Evolutionary conservation across 2,113 vertebrate species (phyloP), one percentile per base, ranked within the genome.

Genomic region (Archocentrus centrarchus): DNA sequence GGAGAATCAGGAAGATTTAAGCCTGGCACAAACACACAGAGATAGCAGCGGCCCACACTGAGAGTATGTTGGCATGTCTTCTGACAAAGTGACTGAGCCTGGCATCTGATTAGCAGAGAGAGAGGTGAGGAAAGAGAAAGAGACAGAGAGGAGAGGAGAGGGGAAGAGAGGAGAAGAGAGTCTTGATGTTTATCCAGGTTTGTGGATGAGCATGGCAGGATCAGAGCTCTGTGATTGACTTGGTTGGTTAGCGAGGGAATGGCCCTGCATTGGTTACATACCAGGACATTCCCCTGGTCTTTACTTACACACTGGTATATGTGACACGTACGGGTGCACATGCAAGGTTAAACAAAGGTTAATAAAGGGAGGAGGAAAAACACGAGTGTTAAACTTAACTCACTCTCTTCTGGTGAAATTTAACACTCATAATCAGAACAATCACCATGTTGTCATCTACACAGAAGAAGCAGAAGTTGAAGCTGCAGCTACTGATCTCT

Each of bases 1-100:
- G 90, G 91, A 92, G 80, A 61, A 81, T 58, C 85, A 82, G 68
- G 80, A 91, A 90, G 88, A 90, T 82, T 91, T 88, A 88, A 80
- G 88, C 88, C 41, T 89, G 90, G 88, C 91, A 89, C 59, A 62
- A 37, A 81, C 86, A 93, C 82, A 91, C 86, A 90, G 79, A 86
- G 85, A 91, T 35, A 90, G 86, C 90, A 61, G 75, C 0, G 83
- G 84, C 90, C 89, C 87, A 86, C 91, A 87, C 84, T 89, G 90
- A 92, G 88, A 87, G 77, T 70, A 78, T 88, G 89, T 53, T 94
- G 93, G 93, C 92, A 2, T 10, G 64, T 86, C 89, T 91, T 94
- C 92, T 92, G 85, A 93, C 90, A 84, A 62, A 85, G 85, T 75
- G 84, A 79, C 87, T 86, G 86, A 86, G 91, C 82, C 80, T 86